Evolutionary conservation across 2,888 invertebrate genomes (phyloP).

Genomic region (Eupithecia exiguata): DNA sequence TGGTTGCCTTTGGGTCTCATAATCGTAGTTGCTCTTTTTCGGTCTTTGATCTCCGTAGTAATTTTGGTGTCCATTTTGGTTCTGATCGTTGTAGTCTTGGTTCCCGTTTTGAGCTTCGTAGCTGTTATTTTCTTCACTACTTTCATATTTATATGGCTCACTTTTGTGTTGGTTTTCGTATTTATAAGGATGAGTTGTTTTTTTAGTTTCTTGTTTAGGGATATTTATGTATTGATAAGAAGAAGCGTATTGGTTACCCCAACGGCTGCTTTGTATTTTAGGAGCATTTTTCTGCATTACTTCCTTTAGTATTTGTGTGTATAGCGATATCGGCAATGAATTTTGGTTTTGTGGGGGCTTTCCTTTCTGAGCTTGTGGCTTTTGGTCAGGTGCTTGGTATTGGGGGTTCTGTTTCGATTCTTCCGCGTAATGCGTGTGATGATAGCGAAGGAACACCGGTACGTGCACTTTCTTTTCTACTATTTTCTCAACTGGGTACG

Average conservation of each 20-base stretch:
- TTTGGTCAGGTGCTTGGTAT: constrained; percentile 44
- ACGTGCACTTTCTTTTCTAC: constrained; percentile 73
- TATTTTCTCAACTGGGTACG: constrained; percentile 71
- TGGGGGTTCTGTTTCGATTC: constrained; percentile 47
- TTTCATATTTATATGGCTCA: constrained; percentile 24
- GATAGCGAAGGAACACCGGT: constrained; percentile 48
- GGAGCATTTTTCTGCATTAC: constrained; percentile 38
- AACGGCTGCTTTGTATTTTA: constrained; percentile 56
- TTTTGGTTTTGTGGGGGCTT: constrained; percentile 29
- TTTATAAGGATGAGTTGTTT: constrained; percentile 21
- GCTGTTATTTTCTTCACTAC: constrained; percentile 31
- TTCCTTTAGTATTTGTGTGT: constrained; percentile 46
- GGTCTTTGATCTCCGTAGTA: constrained; percentile 10
- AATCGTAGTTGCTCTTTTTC: constrained; percentile 3
- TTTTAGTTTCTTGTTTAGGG: constrained; percentile 22
- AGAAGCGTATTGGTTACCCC: constrained; percentile 74
- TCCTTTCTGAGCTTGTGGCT: constrained; percentile 21
- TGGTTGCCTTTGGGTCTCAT: constrained; percentile 8
- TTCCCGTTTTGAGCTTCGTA: constrained; percentile 43
- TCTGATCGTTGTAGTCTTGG: constrained; percentile 42
- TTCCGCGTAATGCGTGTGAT: constrained; percentile 33
- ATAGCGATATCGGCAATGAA: constrained; percentile 32
- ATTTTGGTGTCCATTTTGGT: constrained; percentile 10
- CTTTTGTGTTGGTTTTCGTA: constrained; percentile 43
- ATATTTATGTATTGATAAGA: constrained; percentile 68